Evolutionary conservation across 2,113 vertebrate genomes (phyloP).

Genomic region (Triplophysa siluroides): DNA sequence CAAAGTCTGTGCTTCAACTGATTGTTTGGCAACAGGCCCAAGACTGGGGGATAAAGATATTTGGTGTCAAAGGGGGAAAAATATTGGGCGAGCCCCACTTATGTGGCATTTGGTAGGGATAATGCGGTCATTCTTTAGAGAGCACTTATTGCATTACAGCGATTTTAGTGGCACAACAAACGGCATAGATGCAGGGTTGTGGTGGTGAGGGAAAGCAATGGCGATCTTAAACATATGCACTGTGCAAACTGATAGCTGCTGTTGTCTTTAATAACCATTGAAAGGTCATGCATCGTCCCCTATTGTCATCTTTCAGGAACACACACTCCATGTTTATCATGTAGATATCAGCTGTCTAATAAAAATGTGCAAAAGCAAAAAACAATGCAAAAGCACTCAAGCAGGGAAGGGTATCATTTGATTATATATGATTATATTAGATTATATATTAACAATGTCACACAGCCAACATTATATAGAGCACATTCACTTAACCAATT

Average conservation of each 20-base stretch:
- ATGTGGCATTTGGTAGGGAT: slow-evolving; percentile 1
- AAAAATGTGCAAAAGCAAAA: too few species aligned
- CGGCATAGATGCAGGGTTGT: slow-evolving; percentile 14
- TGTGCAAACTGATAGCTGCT: not conserved
- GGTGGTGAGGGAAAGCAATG: slow-evolving; percentile 18
- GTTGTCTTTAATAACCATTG: too few species aligned
- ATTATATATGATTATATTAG: not conserved
- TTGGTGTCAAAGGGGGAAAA: slow-evolving; percentile 57
- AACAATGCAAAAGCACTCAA: not conserved
- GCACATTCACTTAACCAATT: too few species aligned
- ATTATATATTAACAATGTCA: not conserved
- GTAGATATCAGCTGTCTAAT: too few species aligned
- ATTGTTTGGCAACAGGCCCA: slow-evolving; percentile 26
- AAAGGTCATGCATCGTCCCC: not conserved
- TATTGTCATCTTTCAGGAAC: not conserved
- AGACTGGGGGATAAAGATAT: slow-evolving; percentile 71
- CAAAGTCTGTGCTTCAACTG: slow-evolving; percentile 23
- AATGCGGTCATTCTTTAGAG: slow-evolving; percentile 13
- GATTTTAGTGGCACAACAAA: slow-evolving; percentile 35
- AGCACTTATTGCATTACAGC: not conserved
- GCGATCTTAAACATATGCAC: not conserved
- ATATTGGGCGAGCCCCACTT: not conserved
- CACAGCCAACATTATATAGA: not conserved
- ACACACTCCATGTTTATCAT: too few species aligned
- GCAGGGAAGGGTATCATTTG: not conserved